phyloP scores from a whole-genome alignment of 2,797 vertebrate species.

The Hybognathus amarus region DNA sequence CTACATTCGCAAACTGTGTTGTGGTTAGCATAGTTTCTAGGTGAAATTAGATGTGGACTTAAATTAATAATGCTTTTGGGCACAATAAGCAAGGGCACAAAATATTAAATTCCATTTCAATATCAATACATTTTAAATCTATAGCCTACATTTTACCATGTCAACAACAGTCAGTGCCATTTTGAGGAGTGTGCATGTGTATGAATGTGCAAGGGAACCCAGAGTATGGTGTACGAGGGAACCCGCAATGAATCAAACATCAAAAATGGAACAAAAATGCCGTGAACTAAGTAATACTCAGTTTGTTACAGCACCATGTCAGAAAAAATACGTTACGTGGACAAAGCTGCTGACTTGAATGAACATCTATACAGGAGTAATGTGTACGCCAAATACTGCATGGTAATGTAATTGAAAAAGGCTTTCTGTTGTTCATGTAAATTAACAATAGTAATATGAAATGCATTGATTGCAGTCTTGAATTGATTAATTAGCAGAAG shows the following conservation, averaged over 20 bases:
- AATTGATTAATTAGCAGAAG: background rate
- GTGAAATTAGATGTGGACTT: background rate
- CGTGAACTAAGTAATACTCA: background rate
- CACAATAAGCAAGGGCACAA: background rate
- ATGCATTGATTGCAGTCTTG: background rate
- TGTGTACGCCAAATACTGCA: background rate
- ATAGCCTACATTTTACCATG: background rate
- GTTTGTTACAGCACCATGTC: background rate
- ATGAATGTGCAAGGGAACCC: background rate
- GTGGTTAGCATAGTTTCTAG: background rate
- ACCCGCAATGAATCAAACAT: background rate
- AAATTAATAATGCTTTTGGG: background rate
- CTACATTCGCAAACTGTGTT: background rate
- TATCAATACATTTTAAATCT: background rate
- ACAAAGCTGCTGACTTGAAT: no score
- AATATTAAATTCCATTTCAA: background rate
- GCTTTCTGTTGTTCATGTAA: background rate
- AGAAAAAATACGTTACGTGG: background rate
- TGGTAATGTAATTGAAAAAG: background rate
- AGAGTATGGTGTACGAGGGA: background rate
- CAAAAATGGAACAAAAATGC: background rate
- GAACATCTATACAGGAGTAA: background rate
- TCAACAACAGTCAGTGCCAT: background rate
- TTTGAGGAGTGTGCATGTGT: background rate
- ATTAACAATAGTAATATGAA: background rate